Evolutionary conservation across 2,888 invertebrate genomes (phyloP), one percentile per base, ranked within the genome.

Genomic region (Drosophila kuntzei): DNA sequence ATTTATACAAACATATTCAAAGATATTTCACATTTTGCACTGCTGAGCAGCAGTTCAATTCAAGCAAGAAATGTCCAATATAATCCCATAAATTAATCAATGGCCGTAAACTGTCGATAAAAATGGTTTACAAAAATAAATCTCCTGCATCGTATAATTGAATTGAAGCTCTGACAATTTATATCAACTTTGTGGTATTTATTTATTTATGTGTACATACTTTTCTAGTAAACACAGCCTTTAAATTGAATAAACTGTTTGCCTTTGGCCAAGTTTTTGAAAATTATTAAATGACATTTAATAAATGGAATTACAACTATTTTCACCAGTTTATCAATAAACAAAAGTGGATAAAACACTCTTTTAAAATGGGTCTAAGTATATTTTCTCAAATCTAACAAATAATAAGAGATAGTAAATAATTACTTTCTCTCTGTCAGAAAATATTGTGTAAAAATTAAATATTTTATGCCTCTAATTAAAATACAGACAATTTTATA

Each of bases 31-130:
- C 20, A 53, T 16, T 18, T 22, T 16, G 18, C 54, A 9, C 43
- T 37, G 55, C 25, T 54, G 37, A 58, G 41, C 29, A 47, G 7
- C 29, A 46, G 20, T 61, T 57, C 50, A 62, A 73, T 60, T 49
- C 41, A 53, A 44, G 60, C 54, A 51, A 65, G 11, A 63, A 80
- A 68, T 63, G 14, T 43, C 18, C 22, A 47, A 57, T 51, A 63
- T 55, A 75, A 80, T 67, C 57, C 37, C 66, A 76, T 76, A 64
- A 67, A 76, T 78, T 79, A 70, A 78, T 80, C 62, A 72, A 57
- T 55, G 44, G 29, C 61, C 69, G 67, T 67, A 65, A 74, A 64
- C 53, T 51, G 79, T 61, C 61, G 63, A 79, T 73, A 69, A 59
- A 74, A 72, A 65, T 49, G 61, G 34, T 34, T 49, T 39, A 49